Percentiles rank a stretch among this genome's conserved stretches.
Evolutionary conservation across 1,140 invertebrate genomes (phyloP).

Genomic region (Drosophila cardini): DNA sequence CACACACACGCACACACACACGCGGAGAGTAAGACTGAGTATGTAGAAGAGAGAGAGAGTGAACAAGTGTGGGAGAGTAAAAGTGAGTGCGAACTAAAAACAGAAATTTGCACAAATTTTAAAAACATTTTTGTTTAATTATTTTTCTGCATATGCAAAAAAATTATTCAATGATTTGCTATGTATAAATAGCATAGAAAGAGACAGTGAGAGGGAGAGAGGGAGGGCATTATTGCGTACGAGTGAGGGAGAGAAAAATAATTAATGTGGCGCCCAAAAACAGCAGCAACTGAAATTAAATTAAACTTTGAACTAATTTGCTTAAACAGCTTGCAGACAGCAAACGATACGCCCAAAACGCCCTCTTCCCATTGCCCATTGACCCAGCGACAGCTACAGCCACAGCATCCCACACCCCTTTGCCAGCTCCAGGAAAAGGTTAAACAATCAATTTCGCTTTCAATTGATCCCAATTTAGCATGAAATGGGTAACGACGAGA

Average conservation of each 20-base stretch:
- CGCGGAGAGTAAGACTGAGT: conserved; percentile 1
- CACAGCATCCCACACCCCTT: neutral
- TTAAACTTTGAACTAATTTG: conserved; percentile 81
- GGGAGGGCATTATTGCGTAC: neutral
- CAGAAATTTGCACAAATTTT: conserved; percentile 46
- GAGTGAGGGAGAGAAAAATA: conserved; percentile 5
- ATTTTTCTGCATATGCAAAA: conserved; percentile 30
- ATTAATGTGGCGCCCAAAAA: conserved; percentile 17
- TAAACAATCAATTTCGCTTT: conserved; percentile 77
- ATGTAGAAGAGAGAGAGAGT: neutral
- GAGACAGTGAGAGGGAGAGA: neutral
- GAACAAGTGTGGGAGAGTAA: neutral
- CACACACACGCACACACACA: neutral
- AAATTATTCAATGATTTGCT: conserved; percentile 15
- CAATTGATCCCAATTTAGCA: conserved; percentile 78
- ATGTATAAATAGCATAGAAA: conserved; percentile 26
- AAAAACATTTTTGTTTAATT: conserved; percentile 49
- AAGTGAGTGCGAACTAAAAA: conserved; percentile 32
- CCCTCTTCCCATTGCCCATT: neutral
- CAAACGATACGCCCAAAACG: conserved; percentile 9
- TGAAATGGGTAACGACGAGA: conserved; percentile 1
- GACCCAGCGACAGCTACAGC: neutral
- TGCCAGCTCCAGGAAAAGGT: conserved; percentile 50
- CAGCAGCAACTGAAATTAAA: conserved; percentile 49
- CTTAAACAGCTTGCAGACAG: conserved; percentile 50